Evolutionary conservation across 2,113 vertebrate genomes (phyloP).

Genomic region (Chiloscyllium plagiosum): DNA sequence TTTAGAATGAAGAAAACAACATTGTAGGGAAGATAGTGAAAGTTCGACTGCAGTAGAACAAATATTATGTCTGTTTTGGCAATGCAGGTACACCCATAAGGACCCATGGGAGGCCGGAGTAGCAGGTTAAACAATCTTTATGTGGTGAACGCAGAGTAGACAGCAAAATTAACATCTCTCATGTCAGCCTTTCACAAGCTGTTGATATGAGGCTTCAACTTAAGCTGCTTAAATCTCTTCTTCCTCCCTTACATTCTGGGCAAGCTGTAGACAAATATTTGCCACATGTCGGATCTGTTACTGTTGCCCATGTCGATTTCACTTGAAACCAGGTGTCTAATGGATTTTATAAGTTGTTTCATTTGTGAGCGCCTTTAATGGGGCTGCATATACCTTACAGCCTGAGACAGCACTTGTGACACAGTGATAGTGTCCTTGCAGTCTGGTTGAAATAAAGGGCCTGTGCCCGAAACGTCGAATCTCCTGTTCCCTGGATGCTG

Average conservation of each 20-base stretch:
- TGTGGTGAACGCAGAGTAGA: background rate
- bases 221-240: conserved; percentile 24
- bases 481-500: too few relatives aligned
- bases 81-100: background rate
- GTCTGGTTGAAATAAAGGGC: too few relatives aligned
- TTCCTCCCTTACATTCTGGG: background rate
- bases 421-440: too few relatives aligned
- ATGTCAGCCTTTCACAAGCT: background rate
- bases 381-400: background rate
- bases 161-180: background rate
- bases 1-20: background rate
- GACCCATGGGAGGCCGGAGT: background rate
- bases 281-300: conserved; percentile 23
- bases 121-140: background rate
- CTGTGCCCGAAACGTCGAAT: too few relatives aligned
- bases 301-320: background rate
- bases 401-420: background rate
- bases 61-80: background rate
- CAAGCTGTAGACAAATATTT: conserved; percentile 31
- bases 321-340: background rate
- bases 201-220: conserved; percentile 27
- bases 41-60: background rate
- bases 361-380: background rate
- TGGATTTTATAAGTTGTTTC: background rate
- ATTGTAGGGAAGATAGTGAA: background rate